Evolutionary conservation across 2,797 vertebrate species (phyloP), one percentile per base, ranked within the genome.

Genomic region (Pyrocephalus nanus): DNA sequence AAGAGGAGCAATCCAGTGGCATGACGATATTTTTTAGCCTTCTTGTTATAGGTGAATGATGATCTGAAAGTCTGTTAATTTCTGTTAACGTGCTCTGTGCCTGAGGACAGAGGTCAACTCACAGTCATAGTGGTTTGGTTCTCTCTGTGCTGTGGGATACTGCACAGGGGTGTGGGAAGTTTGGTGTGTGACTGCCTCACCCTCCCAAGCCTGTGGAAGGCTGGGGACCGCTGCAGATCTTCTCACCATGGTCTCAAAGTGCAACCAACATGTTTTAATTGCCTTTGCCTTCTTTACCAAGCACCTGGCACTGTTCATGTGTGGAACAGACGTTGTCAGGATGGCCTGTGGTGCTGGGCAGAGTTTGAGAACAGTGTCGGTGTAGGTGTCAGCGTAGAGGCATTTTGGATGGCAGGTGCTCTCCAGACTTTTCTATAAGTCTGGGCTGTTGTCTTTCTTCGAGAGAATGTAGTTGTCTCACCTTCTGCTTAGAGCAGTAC

Each of bases 21-120:
- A 98, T 99, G 99, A 99, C 98, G 3, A 99, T 99, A 67, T 99
- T 99, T 97, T 99, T 99, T 97, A 99, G 98, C 86, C 98, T 99
- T 79, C 98, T 99, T 10, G 99, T 99, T 75, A 98, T 99, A 96
- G 99, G 99, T 99, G 96, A 98, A 65, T 96, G 23, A 14, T 38
- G 45, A 90, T 42, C 48, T 90, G 66, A 61, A 62, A 30, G 3
- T 77, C 34, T 95, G 55, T 67, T 74, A 25, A 45, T 62, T 3
- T 40, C 47, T 78, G 22, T 89, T 77, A 70, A 15, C 34, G 1
- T 88, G 25, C 6, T 83, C 23, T 84, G 8, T 50, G 30, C 73
- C 29, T 71, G 51, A 74, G 60, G 7, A 12, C 34, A 7, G 2
- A 43, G 40, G 16, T 32, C 7, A 45, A 0, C 43, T 55, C 36